Conservation (phyloP, 2,113 vertebrate genomes). For the Colinus virginianus region DNA sequence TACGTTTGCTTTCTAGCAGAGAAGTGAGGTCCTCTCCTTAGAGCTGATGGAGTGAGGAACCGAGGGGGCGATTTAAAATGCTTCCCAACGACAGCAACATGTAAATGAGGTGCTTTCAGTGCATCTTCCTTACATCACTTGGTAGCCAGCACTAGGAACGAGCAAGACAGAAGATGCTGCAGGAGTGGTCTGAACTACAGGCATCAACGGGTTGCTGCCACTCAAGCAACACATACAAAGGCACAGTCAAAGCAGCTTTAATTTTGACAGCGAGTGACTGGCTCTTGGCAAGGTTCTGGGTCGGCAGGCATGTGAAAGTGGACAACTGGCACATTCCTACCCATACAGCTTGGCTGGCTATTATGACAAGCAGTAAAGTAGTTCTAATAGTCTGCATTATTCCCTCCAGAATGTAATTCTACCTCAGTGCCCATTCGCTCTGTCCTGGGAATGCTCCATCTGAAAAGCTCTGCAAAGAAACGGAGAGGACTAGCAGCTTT, state of each 20-base stretch:
- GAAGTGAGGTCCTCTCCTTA: fast-evolving
- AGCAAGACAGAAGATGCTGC: not conserved
- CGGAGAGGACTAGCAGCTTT: slow-evolving; percentile 29
- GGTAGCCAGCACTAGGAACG: not conserved
- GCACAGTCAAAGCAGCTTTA: not conserved
- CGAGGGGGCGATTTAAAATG: fast-evolving
- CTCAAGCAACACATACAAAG: not conserved
- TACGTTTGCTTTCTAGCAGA: not conserved
- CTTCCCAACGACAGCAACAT: not conserved
- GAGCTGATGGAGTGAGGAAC: not conserved
- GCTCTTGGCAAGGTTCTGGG: not conserved
- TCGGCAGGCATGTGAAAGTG: not conserved
- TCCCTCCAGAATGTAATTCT: slow-evolving; percentile 14
- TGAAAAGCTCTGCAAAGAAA: slow-evolving; percentile 31
- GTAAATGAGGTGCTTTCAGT: not conserved
- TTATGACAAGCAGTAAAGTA: not conserved
- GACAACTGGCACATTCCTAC: not conserved
- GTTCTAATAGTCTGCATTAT: not conserved
- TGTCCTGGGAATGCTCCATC: not conserved
- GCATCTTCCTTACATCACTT: not conserved
- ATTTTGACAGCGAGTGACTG: not conserved
- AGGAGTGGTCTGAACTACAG: not conserved
- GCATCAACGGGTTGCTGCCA: not conserved
- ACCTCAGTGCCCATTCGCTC: not conserved
- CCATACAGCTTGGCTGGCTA: not conserved